Base-by-base conservation (phyloP, 2,888 invertebrate species). In the Lymantria dispar region DNA sequence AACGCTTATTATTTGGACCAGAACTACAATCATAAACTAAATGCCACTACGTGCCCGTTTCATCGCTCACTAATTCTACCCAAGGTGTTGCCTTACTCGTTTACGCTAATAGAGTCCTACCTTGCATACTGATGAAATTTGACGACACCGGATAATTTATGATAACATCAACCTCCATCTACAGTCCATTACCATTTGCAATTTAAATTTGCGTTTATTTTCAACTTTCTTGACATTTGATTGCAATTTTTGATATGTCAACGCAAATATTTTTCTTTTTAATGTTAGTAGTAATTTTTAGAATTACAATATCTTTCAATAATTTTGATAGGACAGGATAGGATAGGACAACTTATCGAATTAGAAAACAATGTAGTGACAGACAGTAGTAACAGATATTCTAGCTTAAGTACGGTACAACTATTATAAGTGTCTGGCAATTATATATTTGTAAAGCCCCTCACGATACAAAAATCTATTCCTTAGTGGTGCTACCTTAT, bases 101-200 rank as follows among this genome's bases (percentile, higher is more conserved):
- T 71, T 64, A 57, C 52, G 54, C 60, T 64, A 65, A 71, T 66
- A 65, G 56, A 55, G 49, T 51, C 51, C 47, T 47, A 48, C 22
- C 13, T 40, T 48, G 65, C 65, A 66, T 66, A 66, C 66, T 63
- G 47, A 59, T 56, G 40, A 60, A 65, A 67, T 65, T 60, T 63
- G 58, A 47, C 62, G 54, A 59, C 45, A 30, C 45, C 10, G 14
- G 33, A 46, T 55, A 68, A 69, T 74, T 68, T 62, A 67, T 69
- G 58, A 59, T 47, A 54, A 43, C 48, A 62, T 59, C 63, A 64
- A 68, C 73, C 68, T 62, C 52, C 56, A 58, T 61, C 50, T 53
- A 56, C 47, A 56, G 40, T 39, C 60, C 53, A 60, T 62, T 61
- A 58, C 1, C 29, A 68, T 69, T 68, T 55, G 64, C 64, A 74